These are phyloP conservation scores for Galeopsomyia nigrocyanea DNA, from an alignment of 2,888 invertebrate genomes.

Conservation along the genomic window DNA sequence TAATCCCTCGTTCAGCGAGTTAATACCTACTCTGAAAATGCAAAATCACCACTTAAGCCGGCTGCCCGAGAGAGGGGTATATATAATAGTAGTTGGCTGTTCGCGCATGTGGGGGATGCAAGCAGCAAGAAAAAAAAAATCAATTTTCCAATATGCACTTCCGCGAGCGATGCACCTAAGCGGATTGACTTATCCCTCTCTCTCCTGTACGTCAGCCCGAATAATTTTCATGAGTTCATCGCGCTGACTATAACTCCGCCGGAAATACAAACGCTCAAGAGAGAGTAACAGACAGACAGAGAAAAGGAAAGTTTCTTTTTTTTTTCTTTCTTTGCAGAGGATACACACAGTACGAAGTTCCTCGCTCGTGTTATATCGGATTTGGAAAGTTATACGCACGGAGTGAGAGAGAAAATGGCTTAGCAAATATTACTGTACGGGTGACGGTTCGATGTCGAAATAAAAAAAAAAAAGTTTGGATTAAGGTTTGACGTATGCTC, in stretches of 20 bases:
- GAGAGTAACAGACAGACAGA: not conserved
- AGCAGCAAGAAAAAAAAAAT: too few species aligned
- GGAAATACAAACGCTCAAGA: too few species aligned
- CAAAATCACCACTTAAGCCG: conserved; percentile 3
- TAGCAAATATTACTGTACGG: too few species aligned
- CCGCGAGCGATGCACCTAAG: conserved; percentile 10
- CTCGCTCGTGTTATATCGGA: conserved; percentile 1
- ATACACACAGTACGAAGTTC: conserved; percentile 9
- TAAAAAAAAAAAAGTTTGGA: too few species aligned
- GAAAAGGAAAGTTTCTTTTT: conserved; percentile 11
- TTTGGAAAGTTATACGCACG: not conserved
- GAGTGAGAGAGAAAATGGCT: too few species aligned
- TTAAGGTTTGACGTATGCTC: too few species aligned
- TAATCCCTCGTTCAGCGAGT: too few species aligned
- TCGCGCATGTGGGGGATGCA: not conserved
- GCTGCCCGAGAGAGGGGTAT: too few species aligned
- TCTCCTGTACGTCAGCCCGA: conserved; percentile 13
- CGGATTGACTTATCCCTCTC: conserved; percentile 32
- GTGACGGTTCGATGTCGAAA: too few species aligned
- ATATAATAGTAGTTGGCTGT: too few species aligned
- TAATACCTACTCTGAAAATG: conserved; percentile 7
- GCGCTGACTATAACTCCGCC: too few species aligned
- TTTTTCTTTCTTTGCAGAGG: not conserved
- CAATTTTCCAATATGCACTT: conserved; percentile 40
- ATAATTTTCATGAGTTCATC: conserved; percentile 21